Percentiles rank a stretch among this genome's conserved stretches.
These are phyloP conservation scores for Falco rusticolus DNA, from an alignment of 2,797 vertebrate species.

Conservation along the genomic window DNA sequence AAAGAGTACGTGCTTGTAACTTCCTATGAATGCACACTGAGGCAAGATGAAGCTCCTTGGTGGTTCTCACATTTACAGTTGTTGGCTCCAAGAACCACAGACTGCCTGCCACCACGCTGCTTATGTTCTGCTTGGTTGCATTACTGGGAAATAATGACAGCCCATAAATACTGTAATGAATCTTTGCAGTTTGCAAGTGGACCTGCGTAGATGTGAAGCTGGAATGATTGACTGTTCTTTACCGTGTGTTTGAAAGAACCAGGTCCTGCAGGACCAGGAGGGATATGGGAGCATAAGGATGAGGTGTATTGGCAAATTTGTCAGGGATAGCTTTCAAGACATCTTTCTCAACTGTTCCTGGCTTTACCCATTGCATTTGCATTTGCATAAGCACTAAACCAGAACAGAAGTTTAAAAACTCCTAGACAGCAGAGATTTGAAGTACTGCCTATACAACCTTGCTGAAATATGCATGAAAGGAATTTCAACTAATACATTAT, in stretches of 20 bases:
- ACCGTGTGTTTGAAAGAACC: accelerated
- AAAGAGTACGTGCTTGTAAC: neutral
- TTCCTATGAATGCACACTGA: neutral
- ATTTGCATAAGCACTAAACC: neutral
- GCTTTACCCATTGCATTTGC: neutral
- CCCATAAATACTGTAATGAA: neutral
- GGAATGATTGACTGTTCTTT: neutral
- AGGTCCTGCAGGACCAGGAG: neutral
- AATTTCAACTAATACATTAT: conserved; percentile 20
- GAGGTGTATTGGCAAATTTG: neutral
- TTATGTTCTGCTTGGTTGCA: neutral
- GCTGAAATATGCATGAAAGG: conserved; percentile 28
- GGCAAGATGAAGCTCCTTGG: neutral
- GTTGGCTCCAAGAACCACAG: neutral
- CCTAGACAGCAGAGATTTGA: neutral
- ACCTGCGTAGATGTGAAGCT: neutral
- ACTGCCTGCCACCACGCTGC: accelerated
- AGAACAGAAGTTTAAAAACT: conserved; percentile 4
- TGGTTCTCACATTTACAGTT: neutral
- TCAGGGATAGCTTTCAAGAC: neutral
- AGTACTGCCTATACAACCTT: neutral
- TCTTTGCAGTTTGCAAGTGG: neutral
- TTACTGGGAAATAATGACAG: neutral
- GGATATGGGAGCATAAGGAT: neutral
- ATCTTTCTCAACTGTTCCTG: neutral